Percentiles rank a stretch among this genome's conserved stretches.
Evolutionary conservation across 2,888 invertebrate species (phyloP).

Genomic region (Thumatha senex): DNA sequence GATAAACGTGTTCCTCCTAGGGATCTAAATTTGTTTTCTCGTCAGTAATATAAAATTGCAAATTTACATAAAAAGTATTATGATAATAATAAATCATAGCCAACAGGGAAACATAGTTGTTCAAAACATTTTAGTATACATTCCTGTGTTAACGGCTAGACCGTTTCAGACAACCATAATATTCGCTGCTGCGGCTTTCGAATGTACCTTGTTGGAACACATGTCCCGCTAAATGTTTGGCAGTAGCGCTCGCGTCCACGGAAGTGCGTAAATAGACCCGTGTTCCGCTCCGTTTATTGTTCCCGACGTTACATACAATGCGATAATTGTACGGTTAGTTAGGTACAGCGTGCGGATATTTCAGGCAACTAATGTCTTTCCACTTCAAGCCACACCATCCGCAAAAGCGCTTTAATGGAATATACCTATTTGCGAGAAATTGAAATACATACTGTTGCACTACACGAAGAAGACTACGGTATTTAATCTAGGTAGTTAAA

Average conservation of each 20-base stretch:
- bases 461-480: no score
- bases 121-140: neutral
- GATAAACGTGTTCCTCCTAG: no score
- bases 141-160: neutral
- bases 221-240: constrained; percentile 8
- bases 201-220: constrained; percentile 6
- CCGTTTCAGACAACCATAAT: neutral
- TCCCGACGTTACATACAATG: constrained; percentile 16
- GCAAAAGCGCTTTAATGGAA: no score
- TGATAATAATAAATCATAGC: neutral
- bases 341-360: neutral
- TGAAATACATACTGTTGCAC: no score
- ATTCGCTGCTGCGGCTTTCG: neutral
- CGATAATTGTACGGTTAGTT: constrained; percentile 6
- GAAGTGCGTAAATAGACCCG: constrained; percentile 41
- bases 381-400: neutral
- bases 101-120: neutral
- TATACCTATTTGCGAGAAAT: no score
- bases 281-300: constrained; percentile 25
- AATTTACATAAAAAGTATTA: no score
- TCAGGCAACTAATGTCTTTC: neutral
- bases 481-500: no score
- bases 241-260: constrained; percentile 27
- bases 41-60: no score
- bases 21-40: no score